phyloP scores from a whole-genome alignment of 37 sponge, comb jelly and placozoan species.

The Geodia barretti region DNA sequence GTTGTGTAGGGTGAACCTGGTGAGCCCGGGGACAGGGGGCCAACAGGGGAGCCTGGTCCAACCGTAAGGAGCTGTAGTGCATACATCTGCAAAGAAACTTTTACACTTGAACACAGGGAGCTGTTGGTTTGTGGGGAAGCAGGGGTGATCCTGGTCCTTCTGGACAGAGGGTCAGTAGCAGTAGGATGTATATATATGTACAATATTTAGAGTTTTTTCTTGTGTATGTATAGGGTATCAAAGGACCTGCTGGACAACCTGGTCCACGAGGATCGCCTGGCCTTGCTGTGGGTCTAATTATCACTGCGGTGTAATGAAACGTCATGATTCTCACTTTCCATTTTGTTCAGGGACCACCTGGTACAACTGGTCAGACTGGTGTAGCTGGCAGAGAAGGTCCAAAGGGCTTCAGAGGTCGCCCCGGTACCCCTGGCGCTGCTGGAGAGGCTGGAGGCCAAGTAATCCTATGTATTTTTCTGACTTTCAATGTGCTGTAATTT shows the following conservation, averaged over 20 bases:
- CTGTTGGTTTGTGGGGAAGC: neutral
- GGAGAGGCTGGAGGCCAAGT: conserved; percentile 49
- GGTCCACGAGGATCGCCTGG: conserved; percentile 64
- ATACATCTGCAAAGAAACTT: neutral
- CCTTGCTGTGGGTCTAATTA: conserved; percentile 18
- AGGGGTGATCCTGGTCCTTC: conserved; percentile 8
- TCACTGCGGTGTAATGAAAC: neutral
- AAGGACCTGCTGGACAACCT: conserved; percentile 47
- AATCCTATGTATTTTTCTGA: neutral
- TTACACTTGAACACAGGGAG: neutral
- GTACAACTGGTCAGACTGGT: conserved; percentile 26
- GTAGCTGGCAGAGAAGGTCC: conserved; percentile 28
- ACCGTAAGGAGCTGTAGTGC: neutral
- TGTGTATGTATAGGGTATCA: conserved; percentile 49
- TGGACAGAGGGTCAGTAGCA: conserved; percentile 1
- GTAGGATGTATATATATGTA: neutral
- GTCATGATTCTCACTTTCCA: neutral
- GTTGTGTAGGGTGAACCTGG: conserved; percentile 28
- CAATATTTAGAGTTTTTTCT: neutral
- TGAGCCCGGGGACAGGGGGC: conserved; percentile 21
- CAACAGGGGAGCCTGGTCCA: conserved; percentile 9
- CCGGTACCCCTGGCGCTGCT: conserved; percentile 39
- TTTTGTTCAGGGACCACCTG: conserved; percentile 38
- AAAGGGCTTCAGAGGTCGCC: conserved; percentile 42
- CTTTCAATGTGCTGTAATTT: neutral